These are phyloP conservation scores for Eupleurogrammus muticus DNA, from an alignment of 2,797 vertebrate genomes.

Conservation along the genomic window DNA sequence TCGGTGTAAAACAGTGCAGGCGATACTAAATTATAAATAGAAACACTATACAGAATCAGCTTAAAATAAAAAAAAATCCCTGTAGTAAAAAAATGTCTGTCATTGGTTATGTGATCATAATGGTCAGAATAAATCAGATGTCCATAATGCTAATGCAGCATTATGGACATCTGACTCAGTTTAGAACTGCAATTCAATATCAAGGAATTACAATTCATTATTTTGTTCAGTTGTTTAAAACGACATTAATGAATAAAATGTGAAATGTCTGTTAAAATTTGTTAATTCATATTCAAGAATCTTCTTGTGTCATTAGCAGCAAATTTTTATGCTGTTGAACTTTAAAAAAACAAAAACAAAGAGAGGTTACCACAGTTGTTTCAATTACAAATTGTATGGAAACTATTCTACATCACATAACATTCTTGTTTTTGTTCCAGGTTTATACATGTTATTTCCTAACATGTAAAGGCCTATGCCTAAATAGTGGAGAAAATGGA, in stretches of 20 bases:
- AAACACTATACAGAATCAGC: not conserved
- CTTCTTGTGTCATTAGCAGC: too few species aligned
- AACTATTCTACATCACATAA: too few species aligned
- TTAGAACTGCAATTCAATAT: not conserved
- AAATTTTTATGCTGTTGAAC: too few species aligned
- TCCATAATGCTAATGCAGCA: not conserved
- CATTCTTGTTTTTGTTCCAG: too few species aligned
- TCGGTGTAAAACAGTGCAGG: not conserved
- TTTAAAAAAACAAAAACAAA: too few species aligned
- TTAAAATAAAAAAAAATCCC: not conserved
- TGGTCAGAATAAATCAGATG: not conserved
- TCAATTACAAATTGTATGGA: not conserved
- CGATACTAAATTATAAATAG: not conserved
- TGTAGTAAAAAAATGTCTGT: not conserved
- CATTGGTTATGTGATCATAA: not conserved
- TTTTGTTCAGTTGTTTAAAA: not conserved
- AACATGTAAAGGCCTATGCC: too few species aligned
- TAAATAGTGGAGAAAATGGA: too few species aligned
- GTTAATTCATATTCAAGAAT: too few species aligned
- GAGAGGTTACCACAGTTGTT: not conserved
- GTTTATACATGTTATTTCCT: too few species aligned
- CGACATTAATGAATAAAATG: not conserved
- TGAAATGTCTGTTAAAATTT: too few species aligned
- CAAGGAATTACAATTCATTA: too few species aligned
- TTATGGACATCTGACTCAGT: not conserved